These are phyloP conservation scores for Pelobates cultripes DNA, from an alignment of 2,797 vertebrate species.

Conservation along the genomic window DNA sequence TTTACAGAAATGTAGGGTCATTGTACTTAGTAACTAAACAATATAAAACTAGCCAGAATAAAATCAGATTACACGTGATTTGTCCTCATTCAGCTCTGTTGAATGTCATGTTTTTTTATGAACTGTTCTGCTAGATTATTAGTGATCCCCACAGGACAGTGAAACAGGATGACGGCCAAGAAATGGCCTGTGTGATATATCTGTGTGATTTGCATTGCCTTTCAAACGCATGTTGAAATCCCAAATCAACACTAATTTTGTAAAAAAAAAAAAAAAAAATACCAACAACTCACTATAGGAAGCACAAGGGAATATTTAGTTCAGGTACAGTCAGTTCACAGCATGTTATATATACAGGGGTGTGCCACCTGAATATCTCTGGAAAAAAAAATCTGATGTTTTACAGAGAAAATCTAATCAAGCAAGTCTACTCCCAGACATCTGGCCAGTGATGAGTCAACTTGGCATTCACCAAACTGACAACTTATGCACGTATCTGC, in stretches of 20 bases:
- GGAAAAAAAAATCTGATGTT: no score
- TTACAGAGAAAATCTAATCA: no score
- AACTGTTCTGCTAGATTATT: background rate
- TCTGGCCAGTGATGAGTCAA: no score
- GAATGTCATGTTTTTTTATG: slow-evolving; percentile 15
- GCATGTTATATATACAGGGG: background rate
- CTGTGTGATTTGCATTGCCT: background rate
- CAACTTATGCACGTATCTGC: no score
- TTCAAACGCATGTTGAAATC: background rate
- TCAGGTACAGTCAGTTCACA: slow-evolving; percentile 8
- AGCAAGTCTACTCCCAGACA: no score
- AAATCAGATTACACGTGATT: slow-evolving; percentile 25
- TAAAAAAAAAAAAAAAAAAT: background rate
- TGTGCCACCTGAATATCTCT: background rate
- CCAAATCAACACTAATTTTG: background rate
- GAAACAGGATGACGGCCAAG: slow-evolving; percentile 8
- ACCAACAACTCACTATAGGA: background rate
- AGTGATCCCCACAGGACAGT: background rate
- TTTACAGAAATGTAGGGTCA: background rate
- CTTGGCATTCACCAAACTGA: no score
- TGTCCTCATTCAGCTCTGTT: slow-evolving; percentile 4
- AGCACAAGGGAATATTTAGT: background rate
- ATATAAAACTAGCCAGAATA: background rate
- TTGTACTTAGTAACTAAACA: background rate
- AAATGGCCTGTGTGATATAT: slow-evolving; percentile 1